A percentile compares a stretch with the other conserved stretches of the same genome.
Evolutionary conservation across 2,113 vertebrate species (phyloP).

Genomic region (Camelus dromedarius): DNA sequence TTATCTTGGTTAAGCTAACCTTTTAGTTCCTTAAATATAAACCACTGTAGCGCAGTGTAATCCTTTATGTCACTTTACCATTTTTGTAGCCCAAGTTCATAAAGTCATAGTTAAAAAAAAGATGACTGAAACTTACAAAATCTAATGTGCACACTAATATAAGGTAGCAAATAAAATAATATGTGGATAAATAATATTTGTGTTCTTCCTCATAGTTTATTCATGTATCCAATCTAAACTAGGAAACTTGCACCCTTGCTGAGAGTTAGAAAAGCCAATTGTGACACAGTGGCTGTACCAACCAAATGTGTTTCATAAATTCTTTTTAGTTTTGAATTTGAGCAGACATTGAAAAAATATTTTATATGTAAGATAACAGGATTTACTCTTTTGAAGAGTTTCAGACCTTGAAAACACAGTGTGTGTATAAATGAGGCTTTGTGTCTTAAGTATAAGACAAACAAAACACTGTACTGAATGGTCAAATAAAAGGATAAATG

Average conservation of each 20-base stretch:
- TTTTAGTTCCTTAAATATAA: neutral
- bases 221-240: no score
- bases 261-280: neutral
- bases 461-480: neutral
- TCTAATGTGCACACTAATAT: neutral
- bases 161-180: neutral
- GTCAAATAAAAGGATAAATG: neutral
- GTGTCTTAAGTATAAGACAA: neutral
- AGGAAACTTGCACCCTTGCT: neutral
- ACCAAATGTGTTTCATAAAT: neutral
- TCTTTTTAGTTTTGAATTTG: constrained; percentile 20
- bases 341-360: neutral
- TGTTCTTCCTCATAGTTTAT: neutral
- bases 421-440: neutral
- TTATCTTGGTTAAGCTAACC: neutral
- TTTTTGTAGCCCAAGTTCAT: neutral
- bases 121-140: neutral
- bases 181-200: neutral
- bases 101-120: neutral
- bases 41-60: neutral
- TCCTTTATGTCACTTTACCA: neutral
- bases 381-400: neutral
- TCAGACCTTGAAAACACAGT: neutral
- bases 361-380: neutral
- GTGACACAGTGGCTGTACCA: neutral